Evolutionary conservation across 2,797 vertebrate species (phyloP).

Genomic region (Alauda arvensis): DNA sequence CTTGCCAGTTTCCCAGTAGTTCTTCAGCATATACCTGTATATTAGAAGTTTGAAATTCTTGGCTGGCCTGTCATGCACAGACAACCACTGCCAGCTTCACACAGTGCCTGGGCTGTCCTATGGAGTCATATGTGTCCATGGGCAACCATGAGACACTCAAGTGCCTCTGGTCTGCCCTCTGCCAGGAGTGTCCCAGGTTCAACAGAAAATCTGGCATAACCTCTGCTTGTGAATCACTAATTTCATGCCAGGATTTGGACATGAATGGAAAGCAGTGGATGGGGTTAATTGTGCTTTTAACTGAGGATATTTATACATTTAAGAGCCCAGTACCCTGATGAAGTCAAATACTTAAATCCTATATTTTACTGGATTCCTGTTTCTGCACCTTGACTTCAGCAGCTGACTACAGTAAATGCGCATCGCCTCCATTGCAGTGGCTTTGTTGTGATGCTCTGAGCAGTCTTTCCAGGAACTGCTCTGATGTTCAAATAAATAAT

Average conservation of each 20-base stretch:
- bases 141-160: neutral
- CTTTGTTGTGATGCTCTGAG: neutral
- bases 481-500: slow-evolving; percentile 16
- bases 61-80: neutral
- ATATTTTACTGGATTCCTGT: neutral
- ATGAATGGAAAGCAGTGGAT: neutral
- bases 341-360: neutral
- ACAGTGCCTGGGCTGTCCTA: neutral
- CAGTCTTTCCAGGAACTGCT: neutral
- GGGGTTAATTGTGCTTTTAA: neutral
- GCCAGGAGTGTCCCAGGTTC: neutral
- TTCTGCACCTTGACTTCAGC: neutral
- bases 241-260: neutral
- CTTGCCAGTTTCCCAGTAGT: neutral
- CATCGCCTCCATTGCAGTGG: neutral
- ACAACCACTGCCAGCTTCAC: neutral
- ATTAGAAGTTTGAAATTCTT: neutral
- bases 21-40: neutral
- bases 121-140: fast-evolving
- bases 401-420: neutral
- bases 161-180: neutral
- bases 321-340: neutral
- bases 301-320: neutral
- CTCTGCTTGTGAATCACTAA: neutral
- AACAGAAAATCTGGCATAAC: neutral